Percentiles rank a stretch among this genome's conserved stretches.
Conservation (phyloP, 2,797 vertebrate species). For the Betta splendens region DNA sequence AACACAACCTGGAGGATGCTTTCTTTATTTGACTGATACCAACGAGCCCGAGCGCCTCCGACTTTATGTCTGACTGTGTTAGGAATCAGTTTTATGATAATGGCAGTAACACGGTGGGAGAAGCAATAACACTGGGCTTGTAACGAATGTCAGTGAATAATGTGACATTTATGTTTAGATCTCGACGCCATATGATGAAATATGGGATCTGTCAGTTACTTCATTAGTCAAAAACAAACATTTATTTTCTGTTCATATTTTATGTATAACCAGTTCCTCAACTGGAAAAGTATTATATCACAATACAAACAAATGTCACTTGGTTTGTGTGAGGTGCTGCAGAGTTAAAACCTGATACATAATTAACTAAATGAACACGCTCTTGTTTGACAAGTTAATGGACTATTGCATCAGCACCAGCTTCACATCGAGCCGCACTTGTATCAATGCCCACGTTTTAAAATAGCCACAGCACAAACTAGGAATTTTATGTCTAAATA, state of each 20-base stretch:
- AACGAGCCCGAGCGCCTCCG: conserved; percentile 3
- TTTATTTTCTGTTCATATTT: background rate
- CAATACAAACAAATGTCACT: background rate
- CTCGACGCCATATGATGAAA: background rate
- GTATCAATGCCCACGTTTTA: background rate
- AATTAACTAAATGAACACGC: no score
- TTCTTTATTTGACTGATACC: conserved; percentile 19
- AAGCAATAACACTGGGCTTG: background rate
- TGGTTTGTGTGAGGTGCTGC: no score
- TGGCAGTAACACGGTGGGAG: background rate
- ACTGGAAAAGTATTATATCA: background rate
- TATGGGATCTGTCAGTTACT: background rate
- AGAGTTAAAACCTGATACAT: no score
- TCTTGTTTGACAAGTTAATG: background rate
- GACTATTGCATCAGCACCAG: no score
- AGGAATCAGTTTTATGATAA: conserved; percentile 4
- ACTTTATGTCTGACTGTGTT: conserved; percentile 10
- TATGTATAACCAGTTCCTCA: background rate
- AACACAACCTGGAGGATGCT: conserved; percentile 26
- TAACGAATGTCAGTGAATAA: background rate
- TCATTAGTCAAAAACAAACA: background rate
- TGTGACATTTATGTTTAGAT: background rate
- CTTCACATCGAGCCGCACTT: no score
- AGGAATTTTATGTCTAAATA: background rate
- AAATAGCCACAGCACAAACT: background rate